Conservation (phyloP, 2,113 vertebrate genomes). For the Felis chaus region DNA sequence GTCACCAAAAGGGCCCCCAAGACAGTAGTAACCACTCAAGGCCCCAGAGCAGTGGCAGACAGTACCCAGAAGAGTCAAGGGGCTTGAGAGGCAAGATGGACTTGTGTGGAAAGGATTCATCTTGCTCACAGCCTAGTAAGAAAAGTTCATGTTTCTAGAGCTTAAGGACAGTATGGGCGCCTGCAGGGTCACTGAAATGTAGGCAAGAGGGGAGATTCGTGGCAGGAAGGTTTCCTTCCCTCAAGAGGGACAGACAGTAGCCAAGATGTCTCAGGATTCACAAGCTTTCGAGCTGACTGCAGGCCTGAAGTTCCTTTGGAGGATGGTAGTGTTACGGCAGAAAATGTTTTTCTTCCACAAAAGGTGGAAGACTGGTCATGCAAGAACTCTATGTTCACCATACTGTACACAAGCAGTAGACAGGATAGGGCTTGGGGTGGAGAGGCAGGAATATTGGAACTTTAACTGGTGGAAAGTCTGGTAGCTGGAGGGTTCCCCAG, state of each 20-base stretch:
- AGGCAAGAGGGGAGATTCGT: background rate
- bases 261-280: background rate
- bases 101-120: background rate
- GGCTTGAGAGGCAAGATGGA: background rate
- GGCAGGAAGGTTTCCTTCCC: background rate
- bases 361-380: background rate
- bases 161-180: background rate
- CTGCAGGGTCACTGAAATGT: background rate
- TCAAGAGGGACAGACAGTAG: background rate
- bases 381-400: background rate
- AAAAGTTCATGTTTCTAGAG: background rate
- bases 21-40: too few relatives aligned
- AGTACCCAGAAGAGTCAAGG: background rate
- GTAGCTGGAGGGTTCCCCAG: background rate
- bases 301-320: background rate
- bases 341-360: background rate
- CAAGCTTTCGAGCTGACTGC: background rate
- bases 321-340: background rate
- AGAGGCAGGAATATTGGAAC: too few relatives aligned
- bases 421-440: too few relatives aligned
- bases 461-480: too few relatives aligned
- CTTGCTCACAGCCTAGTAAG: background rate
- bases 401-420: background rate
- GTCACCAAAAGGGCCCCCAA: background rate
- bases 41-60: background rate